Percentiles rank a stretch among this genome's conserved stretches.
These are phyloP conservation scores for Macaria liturata DNA, from an alignment of 2,888 invertebrate species.

Conservation along the genomic window DNA sequence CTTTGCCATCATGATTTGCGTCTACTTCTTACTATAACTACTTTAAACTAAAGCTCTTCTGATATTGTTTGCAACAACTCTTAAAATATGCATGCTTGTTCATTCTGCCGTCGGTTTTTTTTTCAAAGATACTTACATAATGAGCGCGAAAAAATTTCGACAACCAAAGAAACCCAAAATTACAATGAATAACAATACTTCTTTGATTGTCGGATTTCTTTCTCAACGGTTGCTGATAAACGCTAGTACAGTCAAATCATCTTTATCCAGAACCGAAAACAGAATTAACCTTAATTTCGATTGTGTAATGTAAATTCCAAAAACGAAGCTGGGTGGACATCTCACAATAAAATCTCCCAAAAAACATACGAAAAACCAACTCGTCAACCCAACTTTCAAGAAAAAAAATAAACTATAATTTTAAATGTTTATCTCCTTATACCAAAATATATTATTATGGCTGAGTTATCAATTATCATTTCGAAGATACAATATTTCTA, in stretches of 20 bases:
- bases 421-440: conserved; percentile 68
- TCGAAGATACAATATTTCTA: conserved; percentile 74
- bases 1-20: conserved; percentile 42
- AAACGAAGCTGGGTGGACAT: conserved; percentile 53
- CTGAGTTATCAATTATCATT: conserved; percentile 76
- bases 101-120: conserved; percentile 10
- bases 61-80: too few species aligned
- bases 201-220: too few species aligned
- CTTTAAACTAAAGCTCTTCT: too few species aligned
- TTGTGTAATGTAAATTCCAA: conserved; percentile 1
- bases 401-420: conserved; percentile 58
- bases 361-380: conserved; percentile 23
- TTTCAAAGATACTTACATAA: too few species aligned
- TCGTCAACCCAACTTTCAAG: conserved; percentile 55
- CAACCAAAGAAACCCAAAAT: too few species aligned
- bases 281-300: too few species aligned
- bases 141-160: too few species aligned
- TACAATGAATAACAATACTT: too few species aligned
- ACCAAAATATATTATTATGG: conserved; percentile 84
- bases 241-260: too few species aligned
- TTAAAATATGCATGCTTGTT: conserved; percentile 26
- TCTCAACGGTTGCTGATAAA: too few species aligned
- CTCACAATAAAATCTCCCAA: conserved; percentile 11
- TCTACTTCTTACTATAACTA: too few species aligned
- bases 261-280: too few species aligned